Base-by-base conservation (phyloP, 2,888 invertebrate genomes). In the Plebejus argus region DNA sequence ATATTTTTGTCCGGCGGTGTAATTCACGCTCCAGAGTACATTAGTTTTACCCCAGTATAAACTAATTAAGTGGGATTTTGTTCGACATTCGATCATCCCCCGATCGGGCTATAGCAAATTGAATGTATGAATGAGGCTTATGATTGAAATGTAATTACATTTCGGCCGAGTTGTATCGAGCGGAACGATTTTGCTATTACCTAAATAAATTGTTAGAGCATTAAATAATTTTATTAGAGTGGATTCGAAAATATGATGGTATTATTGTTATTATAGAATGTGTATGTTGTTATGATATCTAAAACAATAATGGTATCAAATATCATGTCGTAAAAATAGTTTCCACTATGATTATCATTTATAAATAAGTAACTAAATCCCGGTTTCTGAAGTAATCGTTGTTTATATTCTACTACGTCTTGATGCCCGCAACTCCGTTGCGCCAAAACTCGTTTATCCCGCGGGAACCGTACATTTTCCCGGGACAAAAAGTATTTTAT, bases 21-120 rank as follows among this genome's bases (percentile, higher is more conserved):
- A 33, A 15, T 66, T 10, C 12, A 66, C 66, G 28, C 66, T 66
- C 2, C 5, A 66, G 66, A 66, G 66, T 66, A 2, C 66, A 66
- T 66, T 66, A 66, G 66, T 33, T 66, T 66, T 66, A 66, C 28
- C 66, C 28, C 15, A 4, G 28, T 28, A 66, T 66, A 61, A 61
- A 66, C 28, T 66, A 66, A 66, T 66, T 28, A 66, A 28, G 66
- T 66, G 66, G 66, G 28, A 66, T 66, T 66, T 66, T 66, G 66
- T 66, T 66, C 66, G 66, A 66, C 28, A 66, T 66, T 66, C 66
- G 66, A 66, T 66, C 66, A 66, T 66, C 66, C 28, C 66, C 66
- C 15, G 28, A 61, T 33, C 66, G 28, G 33, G 28, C 61, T 61
- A 10, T 66, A 66, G 28, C 66, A 66, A 66, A 66, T 66, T 66